Evolutionary conservation across 2,888 invertebrate genomes (phyloP), one percentile per base, ranked within the genome.

Genomic region (Sphaerolaimus hirsutus): DNA sequence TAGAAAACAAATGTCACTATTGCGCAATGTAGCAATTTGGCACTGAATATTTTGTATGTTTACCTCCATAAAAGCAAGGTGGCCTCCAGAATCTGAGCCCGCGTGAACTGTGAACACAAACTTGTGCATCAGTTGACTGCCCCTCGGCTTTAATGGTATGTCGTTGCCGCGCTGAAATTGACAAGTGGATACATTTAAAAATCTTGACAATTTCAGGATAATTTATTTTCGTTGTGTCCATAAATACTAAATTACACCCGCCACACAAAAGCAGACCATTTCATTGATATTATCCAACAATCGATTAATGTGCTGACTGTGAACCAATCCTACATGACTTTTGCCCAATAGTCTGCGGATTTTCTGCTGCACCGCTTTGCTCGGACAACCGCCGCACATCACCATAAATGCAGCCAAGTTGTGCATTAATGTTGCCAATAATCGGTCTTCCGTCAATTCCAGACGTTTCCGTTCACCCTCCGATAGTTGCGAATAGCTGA

Each of bases 31-130:
- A n/a, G n/a, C n/a, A n/a, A n/a, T n/a, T n/a, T n/a, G n/a, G n/a
- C n/a, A n/a, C n/a, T n/a, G n/a, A 29, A 29, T 14, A 29, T 10
- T 29, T 7, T 14, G 29, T 23, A 36, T 14, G 3, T 29, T 25
- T 52, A 69, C 71, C 64, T 72, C 72, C 69, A 72, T 69, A 55
- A 72, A 73, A 45, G 71, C 59, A 68, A 72, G 71, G 51, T 69
- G 68, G 2, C 91, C 91, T 35, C 77, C 76, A 26, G 84, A 78
- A 69, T 91, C 89, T n/a, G 77, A 75, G 2, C 86, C 89, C 52
- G 82, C 81, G 68, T 93, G 89, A 26, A 99, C 93, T 1, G 91
- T 89, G 70, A 99, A 99, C 52, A 87, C 84, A 62, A 91, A 89
- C 45, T 93, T 78, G 62, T 93, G 87, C 65, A 91, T 75, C 62